Base-by-base conservation (phyloP, 2,797 vertebrate species). In the Smutsia gigantea region DNA sequence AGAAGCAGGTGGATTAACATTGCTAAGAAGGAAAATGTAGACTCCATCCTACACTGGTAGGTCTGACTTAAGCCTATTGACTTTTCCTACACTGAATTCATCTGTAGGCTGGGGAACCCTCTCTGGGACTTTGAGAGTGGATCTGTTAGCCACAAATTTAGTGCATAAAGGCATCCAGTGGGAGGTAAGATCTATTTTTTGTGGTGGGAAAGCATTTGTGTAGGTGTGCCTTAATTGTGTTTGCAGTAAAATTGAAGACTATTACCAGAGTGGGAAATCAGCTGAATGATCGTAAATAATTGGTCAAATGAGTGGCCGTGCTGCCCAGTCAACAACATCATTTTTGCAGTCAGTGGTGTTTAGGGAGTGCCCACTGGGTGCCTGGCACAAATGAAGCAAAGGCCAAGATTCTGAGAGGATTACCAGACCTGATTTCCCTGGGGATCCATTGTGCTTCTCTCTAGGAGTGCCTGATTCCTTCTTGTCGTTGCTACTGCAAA, bases 181-280 rank as follows among this genome's bases (percentile, higher is more conserved):
- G 78, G 95, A 96, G 95, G 93, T 72, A 59, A 95, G 92, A 25
- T 93, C 90, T 95, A 89, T 87, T 97, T 97, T 46, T 89, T 91
- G 37, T 92, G 78, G 15, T 83, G 79, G 92, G 83, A 93, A 94
- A 88, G 72, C 81, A 87, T 83, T 94, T 96, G 78, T 31, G 23
- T 93, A 95, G 78, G 92, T 2, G 17, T 66, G 78, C 14, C 64
- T 63, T 97, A 88, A 96, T 95, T 97, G 82, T 96, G 90, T 95
- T 96, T 97, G 87, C 92, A 72, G 93, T 95, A 95, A 97, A 96
- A 95, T 69, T 95, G 93, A 96, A 95, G 61, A 82, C 37, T 46
- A 75, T 96, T 96, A 81, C 23, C 81, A 81, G 95, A 93, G 72
- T 61, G 53, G 90, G 77, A 97, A 97, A 96, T 96, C 84, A 96